Base-by-base conservation (phyloP, 2,113 vertebrate genomes). In the Menidia beryllina region DNA sequence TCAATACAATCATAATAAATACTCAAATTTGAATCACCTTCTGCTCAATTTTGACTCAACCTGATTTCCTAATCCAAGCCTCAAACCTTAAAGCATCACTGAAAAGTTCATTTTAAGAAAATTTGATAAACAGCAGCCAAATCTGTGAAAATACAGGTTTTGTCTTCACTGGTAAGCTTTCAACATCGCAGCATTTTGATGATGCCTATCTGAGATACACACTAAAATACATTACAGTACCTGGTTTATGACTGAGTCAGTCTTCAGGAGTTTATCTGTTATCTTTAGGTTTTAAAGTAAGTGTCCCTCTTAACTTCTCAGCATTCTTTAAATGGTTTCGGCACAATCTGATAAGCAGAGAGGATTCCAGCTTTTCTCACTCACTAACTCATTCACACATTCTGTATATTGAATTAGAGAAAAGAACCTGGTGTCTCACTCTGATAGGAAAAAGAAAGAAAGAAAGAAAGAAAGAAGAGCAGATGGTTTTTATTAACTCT, bases 241-340 rank as follows among this genome's bases (percentile, higher is more conserved):
- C 27, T 47, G 60, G 1, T 60, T 79, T 64, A 50, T 8, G 45
- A 45, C 62, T 43, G 6, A 69, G 65, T 75, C 48, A 17, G 47
- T 41, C 27, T 2, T 50, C 4, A 0, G 24, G 24, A 0, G 43
- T 43, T 65, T 48, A 24, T 56, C 59, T 84, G 48, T 65, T 71
- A 78, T 86, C 83, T 57, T 15, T 45, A 15, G 12, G 48, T 75
- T 51, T 76, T 24, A 61, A 66, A 67, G 51, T 11, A 21, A 72
- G 53, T 47, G 54, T 57, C 59, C 19, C 65, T 30, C 34, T 62
- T 34, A 64, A 73, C 49, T 21, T 15, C 56, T 64, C 9, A 0
- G 72, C 75, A 90, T 87, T 89, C 85, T 79, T 86, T n/a, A 73
- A 74, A 89, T 84, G 24, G 26, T 57, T 59, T 26, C 1, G 0